These are phyloP conservation scores for Pholis gunnellus DNA, from an alignment of 2,113 vertebrate species.

Conservation along the genomic window DNA sequence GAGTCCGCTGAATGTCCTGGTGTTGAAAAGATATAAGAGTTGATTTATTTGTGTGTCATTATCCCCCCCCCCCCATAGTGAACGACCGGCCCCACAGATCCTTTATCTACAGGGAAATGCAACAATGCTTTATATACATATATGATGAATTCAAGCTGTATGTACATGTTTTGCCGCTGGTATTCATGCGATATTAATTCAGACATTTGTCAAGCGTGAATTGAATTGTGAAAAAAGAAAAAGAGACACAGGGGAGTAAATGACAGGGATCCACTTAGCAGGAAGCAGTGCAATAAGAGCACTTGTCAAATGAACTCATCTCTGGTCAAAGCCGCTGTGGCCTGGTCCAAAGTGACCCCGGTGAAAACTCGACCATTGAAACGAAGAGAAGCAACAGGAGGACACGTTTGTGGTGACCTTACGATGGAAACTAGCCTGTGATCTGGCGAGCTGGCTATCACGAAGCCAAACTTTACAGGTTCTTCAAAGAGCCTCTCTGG, in stretches of 20 bases:
- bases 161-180: neutral
- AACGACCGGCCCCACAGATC: neutral
- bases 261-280: neutral
- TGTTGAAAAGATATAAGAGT: neutral
- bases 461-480: slow-evolving; percentile 25
- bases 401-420: neutral
- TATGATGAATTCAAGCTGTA: neutral
- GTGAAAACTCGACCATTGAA: too few species aligned
- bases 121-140: too few species aligned
- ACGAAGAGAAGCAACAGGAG: neutral
- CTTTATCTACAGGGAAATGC: neutral
- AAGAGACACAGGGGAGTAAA: neutral
- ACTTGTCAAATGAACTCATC: neutral
- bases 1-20: neutral
- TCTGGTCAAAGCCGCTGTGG: neutral
- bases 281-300: neutral
- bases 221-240: neutral
- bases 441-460: slow-evolving; percentile 5
- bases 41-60: slow-evolving; percentile 1
- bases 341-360: neutral
- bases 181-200: neutral
- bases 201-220: neutral
- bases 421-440: slow-evolving; percentile 21
- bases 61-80: neutral
- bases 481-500: slow-evolving; percentile 57